These are phyloP conservation scores for Rhombomys opimus DNA, from an alignment of 2,113 vertebrate species.

Conservation along the genomic window DNA sequence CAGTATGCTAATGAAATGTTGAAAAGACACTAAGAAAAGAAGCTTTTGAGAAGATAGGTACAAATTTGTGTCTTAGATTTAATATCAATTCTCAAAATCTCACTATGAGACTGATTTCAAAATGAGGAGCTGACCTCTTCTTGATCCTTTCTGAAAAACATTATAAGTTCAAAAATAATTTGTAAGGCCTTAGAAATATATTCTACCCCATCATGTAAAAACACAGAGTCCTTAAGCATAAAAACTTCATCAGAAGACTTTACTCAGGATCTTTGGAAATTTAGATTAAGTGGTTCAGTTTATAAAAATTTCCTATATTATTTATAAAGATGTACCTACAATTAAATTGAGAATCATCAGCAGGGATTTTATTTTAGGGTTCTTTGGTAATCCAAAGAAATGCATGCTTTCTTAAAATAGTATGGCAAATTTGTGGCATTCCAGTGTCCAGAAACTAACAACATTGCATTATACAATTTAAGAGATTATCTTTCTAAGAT, in stretches of 20 bases:
- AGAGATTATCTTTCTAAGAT: conserved; percentile 8
- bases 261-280: not conserved
- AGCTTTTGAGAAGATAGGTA: not conserved
- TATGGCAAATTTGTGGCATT: not conserved
- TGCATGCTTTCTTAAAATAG: not conserved
- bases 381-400: not conserved
- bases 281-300: not conserved
- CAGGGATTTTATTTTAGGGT: not conserved
- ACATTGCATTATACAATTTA: not conserved
- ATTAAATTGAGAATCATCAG: conserved; percentile 13
- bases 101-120: not conserved
- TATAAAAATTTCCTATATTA: not conserved
- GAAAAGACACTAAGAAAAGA: not conserved
- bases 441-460: not conserved
- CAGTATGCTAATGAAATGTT: not conserved
- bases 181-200: not conserved
- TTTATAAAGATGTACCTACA: not conserved
- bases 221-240: not conserved
- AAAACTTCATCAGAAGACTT: not conserved
- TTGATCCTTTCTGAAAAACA: not conserved
- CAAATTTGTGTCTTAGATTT: not conserved
- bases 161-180: not conserved
- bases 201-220: not conserved
- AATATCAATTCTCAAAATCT: not conserved
- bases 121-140: not conserved